Evolutionary conservation across 2,113 vertebrate species (phyloP), one percentile per base, ranked within the genome.

Genomic region (Lampris megalopsis): DNA sequence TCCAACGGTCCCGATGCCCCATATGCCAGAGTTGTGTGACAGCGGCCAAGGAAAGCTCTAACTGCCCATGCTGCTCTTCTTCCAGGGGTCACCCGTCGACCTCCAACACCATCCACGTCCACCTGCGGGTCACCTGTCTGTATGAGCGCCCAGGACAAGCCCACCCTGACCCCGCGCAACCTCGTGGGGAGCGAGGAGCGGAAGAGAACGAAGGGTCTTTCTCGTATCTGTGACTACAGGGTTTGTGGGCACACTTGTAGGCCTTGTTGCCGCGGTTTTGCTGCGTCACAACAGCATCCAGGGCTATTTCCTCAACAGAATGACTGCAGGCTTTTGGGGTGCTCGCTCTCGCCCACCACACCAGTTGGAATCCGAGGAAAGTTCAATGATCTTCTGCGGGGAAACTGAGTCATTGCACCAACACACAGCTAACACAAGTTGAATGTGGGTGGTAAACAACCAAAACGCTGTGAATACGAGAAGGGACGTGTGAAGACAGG

Each of bases 261-360:
- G 24, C 24, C 24, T 24, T 24, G 24, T 24, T 24, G 24, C 24
- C 24, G 24, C 24, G 24, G 24, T 24, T 24, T 24, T 24, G 24
- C 24, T 24, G 50, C 63, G 11, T 62, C 0, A 1, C 3, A 64
- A 47, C 5, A 63, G 35, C 37, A 1, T 40, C 43, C 9, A 38
- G 37, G 24, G 2, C 43, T 59, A 40, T 45, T 52, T 40, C 45
- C 37, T 37, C 37, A 13, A 3, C 43, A 41, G 65, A 62, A 35
- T 53, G 0, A 64, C 48, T 2, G 7, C 3, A 49, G 37, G 6
- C 9, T 52, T 50, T 69, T 76, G 59, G 83, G 24, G 24, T 24
- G 24, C 24, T 24, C 24, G 24, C 24, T 75, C 85, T 80, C 77
- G 49, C 63, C 35, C 52, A 3, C 9, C 56, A n/a, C 6, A 58